Base-by-base conservation (phyloP, 2,888 invertebrate species). In the Helicoverpa assulta region DNA sequence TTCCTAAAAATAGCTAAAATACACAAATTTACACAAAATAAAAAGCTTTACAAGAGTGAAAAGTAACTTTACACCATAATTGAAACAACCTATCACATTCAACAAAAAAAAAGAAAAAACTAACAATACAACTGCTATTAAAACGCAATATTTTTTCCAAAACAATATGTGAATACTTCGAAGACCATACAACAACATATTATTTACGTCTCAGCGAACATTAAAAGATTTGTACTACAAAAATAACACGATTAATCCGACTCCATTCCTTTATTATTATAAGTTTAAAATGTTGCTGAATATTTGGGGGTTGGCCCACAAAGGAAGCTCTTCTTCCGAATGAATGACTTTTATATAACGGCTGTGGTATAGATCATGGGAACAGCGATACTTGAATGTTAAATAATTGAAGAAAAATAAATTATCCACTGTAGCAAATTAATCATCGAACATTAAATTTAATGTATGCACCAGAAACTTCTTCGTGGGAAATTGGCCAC, bases 161-260 rank as follows among this genome's bases (percentile, higher is more conserved):
- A 78, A 63, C 71, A 72, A 71, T 68, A 65, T 19, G 43, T 53
- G 8, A 52, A 61, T 64, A 69, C 62, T 50, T 60, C 53, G 19
- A 73, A 82, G 58, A 75, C 70, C 55, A 67, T 81, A 67, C 59
- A 83, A 76, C 87, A 93, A 89, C 92, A 89, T 83, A 90, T 93
- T 93, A 92, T 66, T 87, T 76, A 88, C 92, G 86, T 84, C 79
- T 76, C 85, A 87, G 61, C 83, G 88, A 71, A 76, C 85, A 65
- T 79, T 75, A 87, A 92, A 92, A 90, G 90, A 83, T 80, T 21
- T 67, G 70, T 83, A 86, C 84, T 83, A 87, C 86, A 92, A 91
- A 93, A 94, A 94, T 93, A 93, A 92, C 89, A 91, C 90, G 91
- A 91, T 93, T 93, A 93, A 93, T 92, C 88, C 83, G 64, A 79